A percentile compares a stretch with the other conserved stretches of the same genome.
phyloP scores from a whole-genome alignment of 2,888 invertebrate genomes.

The Unio delphinus region DNA sequence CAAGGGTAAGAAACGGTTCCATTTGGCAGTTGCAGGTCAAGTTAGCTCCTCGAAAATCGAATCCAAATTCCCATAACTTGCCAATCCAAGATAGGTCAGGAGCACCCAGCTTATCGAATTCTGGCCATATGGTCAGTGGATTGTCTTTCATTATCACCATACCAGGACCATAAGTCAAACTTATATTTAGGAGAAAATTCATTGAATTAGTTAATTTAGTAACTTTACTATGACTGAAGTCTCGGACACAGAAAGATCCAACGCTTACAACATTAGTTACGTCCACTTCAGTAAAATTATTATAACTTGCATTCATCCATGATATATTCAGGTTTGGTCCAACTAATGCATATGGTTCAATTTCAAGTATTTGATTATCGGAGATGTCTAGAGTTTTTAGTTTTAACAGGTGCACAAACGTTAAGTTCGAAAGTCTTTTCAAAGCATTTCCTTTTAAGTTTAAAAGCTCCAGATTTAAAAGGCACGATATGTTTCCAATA shows the following conservation, averaged over 20 bases:
- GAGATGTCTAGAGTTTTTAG: slow-evolving; percentile 4
- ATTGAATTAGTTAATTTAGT: slow-evolving; percentile 5
- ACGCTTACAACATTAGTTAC: slow-evolving; percentile 8
- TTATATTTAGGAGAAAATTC: slow-evolving; percentile 6
- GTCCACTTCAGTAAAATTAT: slow-evolving; percentile 6
- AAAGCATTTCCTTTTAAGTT: slow-evolving; percentile 6
- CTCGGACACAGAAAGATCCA: slow-evolving; percentile 6
- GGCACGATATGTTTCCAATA: slow-evolving; percentile 10
- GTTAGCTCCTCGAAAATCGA: too few species aligned
- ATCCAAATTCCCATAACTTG: too few species aligned
- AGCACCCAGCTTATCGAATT: slow-evolving; percentile 12
- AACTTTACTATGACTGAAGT: slow-evolving; percentile 8
- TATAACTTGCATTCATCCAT: slow-evolving; percentile 2
- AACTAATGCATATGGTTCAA: slow-evolving; percentile 8
- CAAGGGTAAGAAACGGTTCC: too few species aligned
- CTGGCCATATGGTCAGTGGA: slow-evolving; percentile 5
- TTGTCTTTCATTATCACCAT: slow-evolving; percentile 10
- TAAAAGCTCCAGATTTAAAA: slow-evolving; percentile 6
- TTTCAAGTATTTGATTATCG: not conserved
- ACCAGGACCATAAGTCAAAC: slow-evolving; percentile 8
- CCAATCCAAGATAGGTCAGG: slow-evolving; percentile 8
- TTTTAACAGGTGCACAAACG: slow-evolving; percentile 5
- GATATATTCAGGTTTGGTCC: not conserved
- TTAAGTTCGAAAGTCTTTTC: slow-evolving; percentile 3
- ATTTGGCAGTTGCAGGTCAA: too few species aligned